Evolutionary conservation across 1,140 invertebrate species (phyloP).

Genomic region (Varroa destructor): DNA sequence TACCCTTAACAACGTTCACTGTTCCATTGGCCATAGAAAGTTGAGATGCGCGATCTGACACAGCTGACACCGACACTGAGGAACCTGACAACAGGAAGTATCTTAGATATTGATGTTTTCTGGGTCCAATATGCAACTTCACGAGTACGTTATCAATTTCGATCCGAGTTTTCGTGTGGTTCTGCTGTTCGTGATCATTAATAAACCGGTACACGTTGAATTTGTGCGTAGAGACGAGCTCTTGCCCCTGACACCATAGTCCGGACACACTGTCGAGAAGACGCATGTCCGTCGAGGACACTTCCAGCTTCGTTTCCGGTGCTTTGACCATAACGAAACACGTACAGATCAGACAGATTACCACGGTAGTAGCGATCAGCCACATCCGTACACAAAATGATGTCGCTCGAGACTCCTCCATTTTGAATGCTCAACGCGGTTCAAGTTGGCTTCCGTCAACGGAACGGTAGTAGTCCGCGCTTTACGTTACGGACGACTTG

Average conservation of each 20-base stretch:
- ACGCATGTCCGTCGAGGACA: constrained; percentile 16
- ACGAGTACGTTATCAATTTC: constrained; percentile 25
- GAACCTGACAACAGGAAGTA: constrained; percentile 21
- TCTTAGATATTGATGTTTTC: constrained; percentile 24
- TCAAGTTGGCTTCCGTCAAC: no score
- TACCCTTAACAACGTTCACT: constrained; percentile 14
- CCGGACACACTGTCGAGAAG: constrained; percentile 15
- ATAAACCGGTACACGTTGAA: constrained; percentile 22
- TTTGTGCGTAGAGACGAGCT: constrained; percentile 21
- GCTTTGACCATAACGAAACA: constrained; percentile 27
- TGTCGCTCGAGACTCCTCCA: constrained; percentile 16
- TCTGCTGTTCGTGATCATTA: constrained; percentile 9
- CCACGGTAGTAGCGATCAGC: constrained; percentile 3
- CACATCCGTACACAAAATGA: constrained; percentile 24
- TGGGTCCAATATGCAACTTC: constrained; percentile 8
- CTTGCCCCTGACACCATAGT: constrained; percentile 19
- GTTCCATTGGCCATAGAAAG: not conserved
- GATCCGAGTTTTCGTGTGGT: not conserved
- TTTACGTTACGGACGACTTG: no score
- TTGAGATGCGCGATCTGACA: not conserved
- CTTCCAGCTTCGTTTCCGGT: constrained; percentile 16
- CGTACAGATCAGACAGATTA: constrained; percentile 10
- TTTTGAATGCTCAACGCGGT: not conserved
- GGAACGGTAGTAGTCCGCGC: no score
- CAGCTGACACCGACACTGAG: not conserved